These are phyloP conservation scores for Plecotus auritus DNA, from an alignment of 2,113 vertebrate genomes.

Conservation along the genomic window DNA sequence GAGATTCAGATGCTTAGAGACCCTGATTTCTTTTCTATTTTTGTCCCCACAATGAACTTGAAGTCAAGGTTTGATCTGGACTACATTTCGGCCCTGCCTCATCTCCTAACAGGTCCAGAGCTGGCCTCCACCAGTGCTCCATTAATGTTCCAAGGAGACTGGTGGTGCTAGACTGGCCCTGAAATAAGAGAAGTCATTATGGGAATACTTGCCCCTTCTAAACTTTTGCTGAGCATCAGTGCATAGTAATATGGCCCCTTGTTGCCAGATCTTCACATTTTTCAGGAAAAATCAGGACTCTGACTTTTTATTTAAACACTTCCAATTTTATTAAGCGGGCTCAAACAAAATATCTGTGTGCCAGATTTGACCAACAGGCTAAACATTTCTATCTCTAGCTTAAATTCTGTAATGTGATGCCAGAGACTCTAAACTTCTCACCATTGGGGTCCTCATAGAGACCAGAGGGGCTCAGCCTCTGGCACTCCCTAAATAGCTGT, in stretches of 20 bases:
- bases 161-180: not conserved
- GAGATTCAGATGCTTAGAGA: not conserved
- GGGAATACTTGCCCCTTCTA: not conserved
- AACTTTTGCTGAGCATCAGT: not conserved
- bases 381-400: not conserved
- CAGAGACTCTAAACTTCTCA: not conserved
- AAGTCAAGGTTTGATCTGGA: not conserved
- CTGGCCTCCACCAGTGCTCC: not conserved
- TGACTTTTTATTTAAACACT: slow-evolving; percentile 4
- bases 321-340: not conserved
- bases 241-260: not conserved
- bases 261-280: not conserved
- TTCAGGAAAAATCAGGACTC: not conserved
- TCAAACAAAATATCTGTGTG: not conserved
- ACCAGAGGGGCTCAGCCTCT: not conserved
- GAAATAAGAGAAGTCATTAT: not conserved
- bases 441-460: not conserved
- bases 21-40: not conserved
- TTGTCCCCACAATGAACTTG: not conserved
- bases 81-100: not conserved
- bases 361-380: not conserved
- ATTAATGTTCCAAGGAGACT: not conserved
- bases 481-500: no score
- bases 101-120: not conserved
- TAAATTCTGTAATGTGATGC: not conserved